Percentiles rank a stretch among this genome's conserved stretches.
phyloP scores from a whole-genome alignment of 2,888 invertebrate species.

The Synergus itoensis region DNA sequence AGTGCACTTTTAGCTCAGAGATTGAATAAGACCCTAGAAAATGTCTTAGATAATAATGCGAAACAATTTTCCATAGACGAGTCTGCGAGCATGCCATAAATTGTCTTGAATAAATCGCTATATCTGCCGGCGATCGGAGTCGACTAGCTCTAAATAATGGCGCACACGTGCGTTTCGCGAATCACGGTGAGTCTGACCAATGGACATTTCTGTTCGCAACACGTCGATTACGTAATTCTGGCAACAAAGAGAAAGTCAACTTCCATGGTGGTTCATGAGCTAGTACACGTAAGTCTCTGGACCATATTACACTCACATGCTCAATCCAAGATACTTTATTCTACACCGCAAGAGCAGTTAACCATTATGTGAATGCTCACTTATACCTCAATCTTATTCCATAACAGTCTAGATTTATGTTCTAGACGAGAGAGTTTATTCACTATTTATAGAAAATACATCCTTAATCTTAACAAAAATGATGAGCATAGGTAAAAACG shows the following conservation, averaged over 20 bases:
- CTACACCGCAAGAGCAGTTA: background rate
- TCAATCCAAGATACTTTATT: constrained; percentile 22
- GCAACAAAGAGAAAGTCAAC: constrained; percentile 40
- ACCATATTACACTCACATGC: constrained; percentile 7
- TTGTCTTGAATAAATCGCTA: constrained; percentile 34
- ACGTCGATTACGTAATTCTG: constrained; percentile 40
- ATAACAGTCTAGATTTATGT: constrained; percentile 18
- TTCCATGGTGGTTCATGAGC: background rate
- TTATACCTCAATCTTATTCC: constrained; percentile 26
- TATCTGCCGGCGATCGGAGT: constrained; percentile 27
- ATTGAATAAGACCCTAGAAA: constrained; percentile 23
- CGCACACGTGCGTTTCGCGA: constrained; percentile 39
- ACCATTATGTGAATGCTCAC: constrained; percentile 22
- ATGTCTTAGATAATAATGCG: constrained; percentile 33
- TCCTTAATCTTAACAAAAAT: background rate
- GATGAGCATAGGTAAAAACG: background rate
- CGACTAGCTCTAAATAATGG: constrained; percentile 25
- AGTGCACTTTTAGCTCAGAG: background rate
- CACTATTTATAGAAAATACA: constrained; percentile 13
- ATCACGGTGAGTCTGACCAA: constrained; percentile 38
- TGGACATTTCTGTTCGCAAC: constrained; percentile 38
- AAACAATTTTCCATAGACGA: constrained; percentile 34
- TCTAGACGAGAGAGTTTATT: constrained; percentile 3
- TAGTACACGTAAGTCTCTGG: background rate
- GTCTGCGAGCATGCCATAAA: constrained; percentile 31